Percentiles rank a stretch among this genome's conserved stretches.
phyloP scores from a whole-genome alignment of 2,888 invertebrate species.

The Melanostoma scalare region DNA sequence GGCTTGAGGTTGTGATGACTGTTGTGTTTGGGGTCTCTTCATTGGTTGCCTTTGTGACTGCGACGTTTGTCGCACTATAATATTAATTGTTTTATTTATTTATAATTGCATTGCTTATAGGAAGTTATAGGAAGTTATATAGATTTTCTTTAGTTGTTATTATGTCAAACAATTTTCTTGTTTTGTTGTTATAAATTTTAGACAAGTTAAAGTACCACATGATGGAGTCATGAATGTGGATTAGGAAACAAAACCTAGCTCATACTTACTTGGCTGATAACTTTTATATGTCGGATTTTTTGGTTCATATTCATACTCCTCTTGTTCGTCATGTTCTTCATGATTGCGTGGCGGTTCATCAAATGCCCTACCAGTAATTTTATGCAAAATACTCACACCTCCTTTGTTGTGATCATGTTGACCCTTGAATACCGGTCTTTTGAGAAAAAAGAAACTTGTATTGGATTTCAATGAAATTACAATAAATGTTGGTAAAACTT shows the following conservation, averaged over 20 bases:
- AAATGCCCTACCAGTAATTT: conserved; percentile 52
- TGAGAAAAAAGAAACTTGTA: background rate
- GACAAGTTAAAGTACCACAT: conserved; percentile 48
- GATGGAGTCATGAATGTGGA: conserved; percentile 3
- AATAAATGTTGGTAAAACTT: background rate
- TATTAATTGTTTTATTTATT: conserved; percentile 37
- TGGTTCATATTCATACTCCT: background rate
- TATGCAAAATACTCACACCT: conserved; percentile 57
- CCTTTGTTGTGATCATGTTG: conserved; percentile 1
- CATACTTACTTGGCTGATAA: conserved; percentile 48
- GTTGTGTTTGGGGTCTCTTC: conserved; percentile 46
- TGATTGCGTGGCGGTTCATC: conserved; percentile 1
- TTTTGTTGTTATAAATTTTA: no score
- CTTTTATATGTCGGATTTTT: no score
- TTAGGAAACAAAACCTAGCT: background rate
- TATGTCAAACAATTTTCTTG: no score
- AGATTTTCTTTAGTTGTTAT: no score
- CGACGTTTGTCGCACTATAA: conserved; percentile 63
- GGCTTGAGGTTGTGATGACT: conserved; percentile 20
- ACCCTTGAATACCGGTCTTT: conserved; percentile 13
- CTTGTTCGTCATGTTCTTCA: conserved; percentile 11
- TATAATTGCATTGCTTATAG: conserved; percentile 8
- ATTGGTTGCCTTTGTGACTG: conserved; percentile 40
- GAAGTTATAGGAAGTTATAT: no score
- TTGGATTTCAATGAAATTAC: no score